phyloP scores from a whole-genome alignment of 2,113 vertebrate genomes.

The Thalassarche chlororhynchos region DNA sequence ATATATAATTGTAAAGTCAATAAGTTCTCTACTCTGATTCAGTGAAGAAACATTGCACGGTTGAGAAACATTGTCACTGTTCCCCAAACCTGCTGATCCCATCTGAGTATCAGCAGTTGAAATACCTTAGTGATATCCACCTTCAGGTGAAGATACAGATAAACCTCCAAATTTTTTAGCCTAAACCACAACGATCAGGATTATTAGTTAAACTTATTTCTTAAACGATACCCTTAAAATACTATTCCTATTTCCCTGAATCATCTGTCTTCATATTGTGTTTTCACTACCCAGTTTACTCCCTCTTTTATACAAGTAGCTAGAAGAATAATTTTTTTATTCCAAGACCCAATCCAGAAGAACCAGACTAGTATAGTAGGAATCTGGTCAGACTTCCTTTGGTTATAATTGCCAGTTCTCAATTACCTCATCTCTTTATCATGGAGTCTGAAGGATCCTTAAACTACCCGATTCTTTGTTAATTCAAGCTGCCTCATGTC shows the following conservation, averaged over 20 bases:
- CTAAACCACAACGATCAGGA: background rate
- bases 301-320: background rate
- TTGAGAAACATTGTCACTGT: background rate
- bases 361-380: background rate
- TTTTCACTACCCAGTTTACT: background rate
- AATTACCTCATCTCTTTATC: background rate
- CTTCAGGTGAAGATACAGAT: background rate
- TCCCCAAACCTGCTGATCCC: background rate
- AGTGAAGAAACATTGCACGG: background rate
- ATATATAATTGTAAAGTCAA: background rate
- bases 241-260: background rate
- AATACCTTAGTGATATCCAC: background rate
- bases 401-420: background rate
- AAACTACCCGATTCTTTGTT: background rate
- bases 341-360: background rate
- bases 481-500: background rate
- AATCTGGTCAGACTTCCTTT: background rate
- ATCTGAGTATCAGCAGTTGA: background rate
- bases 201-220: background rate
- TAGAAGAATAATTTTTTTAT: background rate
- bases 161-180: background rate
- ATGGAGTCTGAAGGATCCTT: background rate
- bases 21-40: background rate
- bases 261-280: background rate
- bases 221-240: background rate